A percentile compares a stretch with the other conserved stretches of the same genome.
These are phyloP conservation scores for Bungarus multicinctus DNA, from an alignment of 2,113 vertebrate genomes.

Conservation along the genomic window DNA sequence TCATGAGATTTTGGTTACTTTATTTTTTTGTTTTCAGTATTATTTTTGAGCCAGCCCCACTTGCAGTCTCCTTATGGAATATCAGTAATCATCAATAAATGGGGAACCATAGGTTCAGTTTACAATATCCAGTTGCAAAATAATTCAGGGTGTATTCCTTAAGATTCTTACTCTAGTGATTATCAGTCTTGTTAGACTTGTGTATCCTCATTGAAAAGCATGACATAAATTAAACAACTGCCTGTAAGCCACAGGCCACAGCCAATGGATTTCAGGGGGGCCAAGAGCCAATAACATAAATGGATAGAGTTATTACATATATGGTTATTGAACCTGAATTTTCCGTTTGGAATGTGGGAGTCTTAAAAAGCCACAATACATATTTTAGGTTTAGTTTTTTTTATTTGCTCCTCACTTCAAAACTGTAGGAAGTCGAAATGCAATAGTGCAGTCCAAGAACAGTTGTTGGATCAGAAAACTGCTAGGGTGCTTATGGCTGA, in stretches of 20 bases:
- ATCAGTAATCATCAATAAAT: not conserved
- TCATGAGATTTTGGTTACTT: not conserved
- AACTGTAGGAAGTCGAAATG: not conserved
- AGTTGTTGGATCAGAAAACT: not conserved
- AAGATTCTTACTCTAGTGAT: not conserved
- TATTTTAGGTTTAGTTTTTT: not conserved
- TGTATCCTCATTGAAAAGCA: not conserved
- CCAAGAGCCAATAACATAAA: not conserved
- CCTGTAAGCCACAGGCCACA: not conserved
- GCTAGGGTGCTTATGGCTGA: not conserved
- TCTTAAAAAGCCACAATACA: not conserved
- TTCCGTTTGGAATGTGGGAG: not conserved
- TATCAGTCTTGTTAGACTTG: not conserved
- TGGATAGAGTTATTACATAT: not conserved
- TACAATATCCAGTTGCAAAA: not conserved
- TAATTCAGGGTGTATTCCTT: not conserved
- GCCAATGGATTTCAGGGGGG: not conserved
- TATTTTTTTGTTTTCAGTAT: not conserved
- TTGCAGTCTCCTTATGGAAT: not conserved
- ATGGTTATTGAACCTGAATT: not conserved
- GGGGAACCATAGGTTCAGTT: not conserved
- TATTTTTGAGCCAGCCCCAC: not conserved
- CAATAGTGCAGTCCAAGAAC: not conserved
- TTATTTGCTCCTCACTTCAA: not conserved
- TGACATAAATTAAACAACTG: not conserved